These are phyloP conservation scores for Ethmia dodecea DNA, from an alignment of 2,888 invertebrate species.

Conservation along the genomic window DNA sequence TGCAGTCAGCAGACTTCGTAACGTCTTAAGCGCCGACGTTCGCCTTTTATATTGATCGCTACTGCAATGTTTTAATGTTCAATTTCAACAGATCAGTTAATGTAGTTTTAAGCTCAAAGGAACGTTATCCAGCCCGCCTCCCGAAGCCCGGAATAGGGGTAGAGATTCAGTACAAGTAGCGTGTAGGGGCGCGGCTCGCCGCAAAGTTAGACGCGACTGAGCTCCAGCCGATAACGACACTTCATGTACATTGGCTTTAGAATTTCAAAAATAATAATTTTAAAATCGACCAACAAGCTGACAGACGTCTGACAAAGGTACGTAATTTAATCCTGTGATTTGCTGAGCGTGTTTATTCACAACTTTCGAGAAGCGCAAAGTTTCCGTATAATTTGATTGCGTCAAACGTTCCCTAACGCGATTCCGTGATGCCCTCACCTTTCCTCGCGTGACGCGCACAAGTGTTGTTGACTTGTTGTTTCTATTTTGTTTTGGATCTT, in stretches of 20 bases:
- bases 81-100: slow-evolving; percentile 16
- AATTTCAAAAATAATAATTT: slow-evolving; percentile 33
- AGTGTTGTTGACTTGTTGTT: slow-evolving; percentile 69
- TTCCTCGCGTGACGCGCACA: slow-evolving; percentile 49
- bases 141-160: slow-evolving; percentile 74
- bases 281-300: slow-evolving; percentile 10
- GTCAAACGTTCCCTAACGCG: slow-evolving; percentile 50
- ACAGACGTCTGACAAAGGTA: slow-evolving; percentile 33
- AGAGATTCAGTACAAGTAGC: slow-evolving; percentile 77
- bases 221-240: slow-evolving; percentile 65
- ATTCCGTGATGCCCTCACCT: slow-evolving; percentile 47
- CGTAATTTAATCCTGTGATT: slow-evolving; percentile 28
- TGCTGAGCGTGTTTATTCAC: slow-evolving; percentile 6
- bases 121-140: slow-evolving; percentile 40
- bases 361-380: slow-evolving; percentile 15
- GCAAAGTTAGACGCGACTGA: slow-evolving; percentile 76
- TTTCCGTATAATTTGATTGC: slow-evolving; percentile 53
- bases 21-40: slow-evolving; percentile 33
- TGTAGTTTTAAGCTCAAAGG: slow-evolving; percentile 33
- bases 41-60: slow-evolving; percentile 27
- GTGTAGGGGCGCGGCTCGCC: slow-evolving; percentile 77
- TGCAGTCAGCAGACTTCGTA: slow-evolving; percentile 69
- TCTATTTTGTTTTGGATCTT: slow-evolving; percentile 56
- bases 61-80: slow-evolving; percentile 18
- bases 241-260: slow-evolving; percentile 44